A percentile compares a stretch with the other conserved stretches of the same genome.
phyloP scores from a whole-genome alignment of 2,888 invertebrate species.

The Metopia argyrocephala region DNA sequence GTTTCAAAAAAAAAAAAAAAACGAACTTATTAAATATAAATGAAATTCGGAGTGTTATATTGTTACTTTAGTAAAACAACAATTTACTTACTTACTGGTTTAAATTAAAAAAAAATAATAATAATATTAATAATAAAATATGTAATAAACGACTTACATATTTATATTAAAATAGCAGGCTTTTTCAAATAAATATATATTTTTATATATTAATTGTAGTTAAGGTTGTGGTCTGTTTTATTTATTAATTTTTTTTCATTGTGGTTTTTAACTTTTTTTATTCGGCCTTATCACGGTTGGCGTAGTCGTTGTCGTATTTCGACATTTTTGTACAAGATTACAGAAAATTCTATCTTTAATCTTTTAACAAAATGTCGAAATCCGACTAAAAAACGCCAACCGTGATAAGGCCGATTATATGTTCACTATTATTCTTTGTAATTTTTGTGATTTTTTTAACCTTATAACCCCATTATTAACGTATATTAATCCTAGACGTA shows the following conservation, averaged over 20 bases:
- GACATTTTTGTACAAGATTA: too few species aligned
- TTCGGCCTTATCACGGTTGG: too few species aligned
- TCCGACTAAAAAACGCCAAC: too few species aligned
- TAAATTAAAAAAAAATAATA: too few species aligned
- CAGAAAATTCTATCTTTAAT: too few species aligned
- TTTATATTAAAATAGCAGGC: conserved; percentile 20
- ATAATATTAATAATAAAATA: conserved; percentile 10
- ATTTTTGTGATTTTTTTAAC: conserved; percentile 44
- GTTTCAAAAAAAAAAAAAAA: conserved; percentile 20
- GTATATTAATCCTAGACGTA: conserved; percentile 39
- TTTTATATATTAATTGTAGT: conserved; percentile 21
- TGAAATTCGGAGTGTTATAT: conserved; percentile 75
- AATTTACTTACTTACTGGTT: too few species aligned
- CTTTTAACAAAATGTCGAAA: too few species aligned
- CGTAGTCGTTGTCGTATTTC: too few species aligned
- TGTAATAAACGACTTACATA: conserved; percentile 25
- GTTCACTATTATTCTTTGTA: conserved; percentile 27
- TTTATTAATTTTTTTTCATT: conserved; percentile 21
- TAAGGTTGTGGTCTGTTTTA: conserved; percentile 45
- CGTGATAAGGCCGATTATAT: too few species aligned
- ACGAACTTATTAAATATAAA: conserved; percentile 34
- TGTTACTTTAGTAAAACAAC: conserved; percentile 23
- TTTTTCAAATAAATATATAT: conserved; percentile 20
- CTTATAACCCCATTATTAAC: conserved; percentile 49
- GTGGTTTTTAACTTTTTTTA: conserved; percentile 13